Base-by-base conservation (phyloP, 2,797 vertebrate genomes). In the Manis pentadactyla region DNA sequence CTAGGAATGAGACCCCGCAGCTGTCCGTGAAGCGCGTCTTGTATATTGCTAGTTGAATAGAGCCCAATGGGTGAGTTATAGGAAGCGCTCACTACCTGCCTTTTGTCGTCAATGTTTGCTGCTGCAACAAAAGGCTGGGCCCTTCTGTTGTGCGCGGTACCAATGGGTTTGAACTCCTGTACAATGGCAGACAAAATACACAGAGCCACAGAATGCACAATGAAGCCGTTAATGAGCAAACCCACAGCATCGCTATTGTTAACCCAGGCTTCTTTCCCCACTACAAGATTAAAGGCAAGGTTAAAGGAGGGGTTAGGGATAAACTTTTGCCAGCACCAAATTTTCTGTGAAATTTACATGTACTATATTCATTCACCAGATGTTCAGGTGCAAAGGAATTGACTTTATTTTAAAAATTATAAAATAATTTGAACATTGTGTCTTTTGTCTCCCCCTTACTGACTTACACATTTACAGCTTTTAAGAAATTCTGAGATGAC, bases 51-150 rank as follows among this genome's bases (percentile, higher is more conserved):
- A 87, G 99, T 99, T 96, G 99, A 99, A 98, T 99, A 99, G 85
- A 99, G 99, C 97, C 99, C 99, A 97, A 99, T 99, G 55, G 99
- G 99, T 51, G 99, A 99, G 98, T 99, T 99, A 99, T 99, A 99
- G 98, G 99, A 98, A 12, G 99, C 98, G 57, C 99, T 99, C 98
- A 99, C 99, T 99, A 99, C 99, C 99, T 99, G 99, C 87, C 98
- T 99, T 98, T 99, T 99, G 98, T 99, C 99, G 95, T 99, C 99
- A 97, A 99, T 99, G 98, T 99, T 99, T 86, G 99, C 99, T 77
- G 99, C 99, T 19, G 99, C 99, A 94, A 99, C 98, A 98, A 99
- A 99, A 78, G 99, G 99, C 98, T 99, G 99, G 98, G 99, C 99
- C 98, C 98, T 99, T 96, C 99, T 99, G 98, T 99, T 99, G 98